These are phyloP conservation scores for Parascotia fuliginaria DNA, from an alignment of 2,888 invertebrate genomes.

Conservation along the genomic window DNA sequence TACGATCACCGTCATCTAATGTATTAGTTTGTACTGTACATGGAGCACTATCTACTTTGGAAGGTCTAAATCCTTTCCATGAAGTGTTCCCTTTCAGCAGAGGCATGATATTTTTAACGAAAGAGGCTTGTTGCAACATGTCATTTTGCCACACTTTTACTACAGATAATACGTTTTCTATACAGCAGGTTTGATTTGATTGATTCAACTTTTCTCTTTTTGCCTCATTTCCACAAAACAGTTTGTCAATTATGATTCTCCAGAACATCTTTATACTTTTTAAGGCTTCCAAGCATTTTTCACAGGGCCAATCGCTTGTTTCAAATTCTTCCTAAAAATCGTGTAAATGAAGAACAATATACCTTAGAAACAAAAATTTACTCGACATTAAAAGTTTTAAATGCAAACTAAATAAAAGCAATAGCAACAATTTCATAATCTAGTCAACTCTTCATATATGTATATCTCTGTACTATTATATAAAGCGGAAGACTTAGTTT, in stretches of 20 bases:
- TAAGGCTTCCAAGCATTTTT: conserved; percentile 71
- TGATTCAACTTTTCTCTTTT: conserved; percentile 46
- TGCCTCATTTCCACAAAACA: conserved; percentile 61
- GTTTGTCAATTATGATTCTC: conserved; percentile 72
- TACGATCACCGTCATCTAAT: too few species aligned
- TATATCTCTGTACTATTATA: too few species aligned
- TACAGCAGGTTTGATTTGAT: conserved; percentile 27
- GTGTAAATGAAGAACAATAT: not conserved
- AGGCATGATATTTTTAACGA: conserved; percentile 57
- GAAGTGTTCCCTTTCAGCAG: conserved; percentile 23
- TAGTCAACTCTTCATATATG: too few species aligned
- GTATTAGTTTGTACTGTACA: too few species aligned
- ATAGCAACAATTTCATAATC: too few species aligned
- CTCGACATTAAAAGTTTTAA: not conserved
- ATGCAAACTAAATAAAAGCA: too few species aligned
- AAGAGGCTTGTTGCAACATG: conserved; percentile 62
- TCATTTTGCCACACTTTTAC: conserved; percentile 68
- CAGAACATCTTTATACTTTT: conserved; percentile 78
- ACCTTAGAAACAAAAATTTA: not conserved
- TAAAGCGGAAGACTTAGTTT: too few species aligned
- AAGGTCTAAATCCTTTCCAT: conserved; percentile 6
- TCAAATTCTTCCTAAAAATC: conserved; percentile 71
- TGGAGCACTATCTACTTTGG: not conserved
- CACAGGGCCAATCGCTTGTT: conserved; percentile 78
- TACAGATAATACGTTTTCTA: conserved; percentile 57